Percentiles rank a stretch among this genome's conserved stretches.
phyloP scores from a whole-genome alignment of 2,888 invertebrate species.

The Gymnocheta viridis region DNA sequence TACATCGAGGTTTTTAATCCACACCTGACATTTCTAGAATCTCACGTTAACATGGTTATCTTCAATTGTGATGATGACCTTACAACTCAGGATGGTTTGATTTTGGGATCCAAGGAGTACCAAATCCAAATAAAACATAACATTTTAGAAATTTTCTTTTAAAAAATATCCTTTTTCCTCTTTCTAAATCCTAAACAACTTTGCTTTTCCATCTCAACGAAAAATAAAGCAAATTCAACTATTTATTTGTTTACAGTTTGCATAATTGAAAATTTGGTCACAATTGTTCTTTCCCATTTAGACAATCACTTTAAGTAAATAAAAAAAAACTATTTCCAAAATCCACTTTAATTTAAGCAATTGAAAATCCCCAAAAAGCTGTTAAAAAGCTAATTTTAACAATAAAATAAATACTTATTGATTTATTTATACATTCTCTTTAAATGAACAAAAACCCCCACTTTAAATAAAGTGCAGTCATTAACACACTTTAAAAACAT shows the following conservation, averaged over 20 bases:
- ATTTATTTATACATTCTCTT: conserved; percentile 18
- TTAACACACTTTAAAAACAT: conserved; percentile 40
- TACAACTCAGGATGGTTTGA: too few species aligned
- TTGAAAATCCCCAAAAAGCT: background rate
- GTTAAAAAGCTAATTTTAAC: conserved; percentile 27
- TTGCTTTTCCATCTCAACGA: background rate
- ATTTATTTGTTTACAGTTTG: background rate
- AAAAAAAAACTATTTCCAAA: conserved; percentile 6
- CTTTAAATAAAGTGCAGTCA: conserved; percentile 52
- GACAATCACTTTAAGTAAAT: conserved; percentile 10
- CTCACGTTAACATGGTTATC: too few species aligned
- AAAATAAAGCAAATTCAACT: background rate
- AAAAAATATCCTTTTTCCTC: too few species aligned
- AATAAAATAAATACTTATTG: conserved; percentile 21
- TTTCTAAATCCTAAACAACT: too few species aligned
- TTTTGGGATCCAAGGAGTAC: too few species aligned
- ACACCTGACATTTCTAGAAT: too few species aligned
- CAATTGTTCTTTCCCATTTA: background rate
- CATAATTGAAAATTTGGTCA: conserved; percentile 13
- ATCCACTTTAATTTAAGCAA: conserved; percentile 17
- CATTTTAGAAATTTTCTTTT: too few species aligned
- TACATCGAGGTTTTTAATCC: too few species aligned
- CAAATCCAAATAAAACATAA: too few species aligned
- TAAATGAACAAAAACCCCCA: conserved; percentile 11
- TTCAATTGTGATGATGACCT: too few species aligned